Percentiles rank a stretch among this genome's conserved stretches.
phyloP scores from a whole-genome alignment of 2,113 vertebrate species.

The Dasyornis broadbenti region DNA sequence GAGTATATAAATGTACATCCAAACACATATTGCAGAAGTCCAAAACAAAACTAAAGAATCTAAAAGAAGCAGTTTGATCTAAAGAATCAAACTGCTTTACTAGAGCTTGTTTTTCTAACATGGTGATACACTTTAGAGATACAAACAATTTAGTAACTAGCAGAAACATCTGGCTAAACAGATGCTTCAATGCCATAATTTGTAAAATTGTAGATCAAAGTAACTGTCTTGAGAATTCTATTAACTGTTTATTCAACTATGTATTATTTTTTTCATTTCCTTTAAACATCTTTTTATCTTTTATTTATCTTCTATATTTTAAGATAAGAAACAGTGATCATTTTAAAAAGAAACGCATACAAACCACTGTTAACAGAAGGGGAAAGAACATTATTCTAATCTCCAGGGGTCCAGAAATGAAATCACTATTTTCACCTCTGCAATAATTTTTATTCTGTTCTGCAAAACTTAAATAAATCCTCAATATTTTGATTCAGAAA shows the following conservation, averaged over 20 bases:
- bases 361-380: neutral
- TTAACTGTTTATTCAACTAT: neutral
- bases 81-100: neutral
- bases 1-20: no score
- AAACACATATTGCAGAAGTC: neutral
- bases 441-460: neutral
- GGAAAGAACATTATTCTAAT: neutral
- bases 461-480: neutral
- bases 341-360: neutral
- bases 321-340: neutral
- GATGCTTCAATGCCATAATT: neutral
- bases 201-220: neutral
- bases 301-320: neutral
- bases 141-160: neutral
- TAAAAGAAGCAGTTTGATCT: no score
- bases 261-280: neutral
- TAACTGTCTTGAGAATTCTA: neutral
- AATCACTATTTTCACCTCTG: neutral
- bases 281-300: neutral
- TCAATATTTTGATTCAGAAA: neutral
- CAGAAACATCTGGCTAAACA: conserved; percentile 14
- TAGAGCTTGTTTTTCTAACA: neutral
- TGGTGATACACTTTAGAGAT: neutral
- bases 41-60: neutral
- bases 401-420: neutral